phyloP scores from a whole-genome alignment of 2,797 vertebrate genomes.

The Pseudochirops cupreus region DNA sequence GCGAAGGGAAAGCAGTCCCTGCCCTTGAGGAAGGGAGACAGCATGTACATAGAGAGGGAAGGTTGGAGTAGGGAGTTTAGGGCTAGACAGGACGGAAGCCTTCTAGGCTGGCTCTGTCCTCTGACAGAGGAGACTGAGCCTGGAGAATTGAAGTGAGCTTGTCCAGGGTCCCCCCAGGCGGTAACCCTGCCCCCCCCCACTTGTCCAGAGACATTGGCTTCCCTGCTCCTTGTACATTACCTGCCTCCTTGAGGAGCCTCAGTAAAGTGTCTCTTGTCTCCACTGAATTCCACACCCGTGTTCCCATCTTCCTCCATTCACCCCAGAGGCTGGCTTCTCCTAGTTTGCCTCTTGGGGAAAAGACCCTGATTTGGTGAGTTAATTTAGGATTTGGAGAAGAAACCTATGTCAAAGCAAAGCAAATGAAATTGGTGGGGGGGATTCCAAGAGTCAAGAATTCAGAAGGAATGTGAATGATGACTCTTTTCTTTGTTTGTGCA shows the following conservation, averaged over 20 bases:
- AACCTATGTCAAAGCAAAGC: background rate
- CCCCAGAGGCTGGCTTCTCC: background rate
- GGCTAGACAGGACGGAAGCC: background rate
- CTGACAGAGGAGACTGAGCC: too few species aligned
- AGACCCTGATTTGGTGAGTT: background rate
- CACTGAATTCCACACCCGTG: background rate
- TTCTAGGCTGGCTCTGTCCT: too few species aligned
- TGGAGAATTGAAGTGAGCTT: background rate
- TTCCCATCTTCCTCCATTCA: background rate
- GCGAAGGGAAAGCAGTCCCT: too few species aligned
- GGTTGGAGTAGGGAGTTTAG: background rate
- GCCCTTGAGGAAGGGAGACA: background rate
- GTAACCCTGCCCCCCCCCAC: background rate
- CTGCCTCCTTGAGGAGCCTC: too few species aligned
- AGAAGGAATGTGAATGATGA: background rate
- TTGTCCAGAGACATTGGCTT: background rate
- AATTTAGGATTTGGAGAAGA: constrained; percentile 25
- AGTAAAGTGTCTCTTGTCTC: background rate
- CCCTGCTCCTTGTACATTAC: background rate
- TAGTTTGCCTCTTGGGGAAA: background rate
- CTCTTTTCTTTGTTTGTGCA: constrained; percentile 77
- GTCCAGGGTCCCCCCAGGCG: background rate
- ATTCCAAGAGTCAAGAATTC: background rate
- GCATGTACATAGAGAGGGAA: background rate
- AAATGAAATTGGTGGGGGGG: constrained; percentile 11